phyloP scores from a whole-genome alignment of 2,113 vertebrate genomes.

The Cyphotilapia sp. region DNA sequence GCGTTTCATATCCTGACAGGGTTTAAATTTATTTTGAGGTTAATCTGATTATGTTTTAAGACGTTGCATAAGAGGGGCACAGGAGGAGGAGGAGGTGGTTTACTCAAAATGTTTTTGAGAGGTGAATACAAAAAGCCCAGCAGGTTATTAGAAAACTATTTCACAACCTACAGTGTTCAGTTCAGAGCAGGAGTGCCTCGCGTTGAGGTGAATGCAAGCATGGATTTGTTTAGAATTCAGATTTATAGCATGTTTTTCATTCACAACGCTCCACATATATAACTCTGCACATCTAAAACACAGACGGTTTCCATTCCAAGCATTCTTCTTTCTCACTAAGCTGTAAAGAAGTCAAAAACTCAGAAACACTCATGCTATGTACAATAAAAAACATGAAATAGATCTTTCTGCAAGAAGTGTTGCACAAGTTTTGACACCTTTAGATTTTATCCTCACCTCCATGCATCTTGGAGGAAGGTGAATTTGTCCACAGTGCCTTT shows the following conservation, averaged over 20 bases:
- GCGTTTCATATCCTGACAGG: not conserved
- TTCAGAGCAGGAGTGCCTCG: not conserved
- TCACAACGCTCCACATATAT: not conserved
- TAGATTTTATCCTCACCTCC: not conserved
- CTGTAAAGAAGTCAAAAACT: not conserved
- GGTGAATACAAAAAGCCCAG: not conserved
- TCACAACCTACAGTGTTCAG: not conserved
- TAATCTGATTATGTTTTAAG: slow-evolving; percentile 46
- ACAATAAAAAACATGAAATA: not conserved
- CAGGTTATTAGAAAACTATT: not conserved
- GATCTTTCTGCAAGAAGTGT: not conserved
- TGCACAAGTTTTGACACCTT: not conserved
- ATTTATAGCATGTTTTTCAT: not conserved
- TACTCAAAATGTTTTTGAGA: not conserved
- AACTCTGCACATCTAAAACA: not conserved
- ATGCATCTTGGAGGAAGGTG: not conserved
- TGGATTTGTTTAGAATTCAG: not conserved
- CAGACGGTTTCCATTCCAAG: not conserved
- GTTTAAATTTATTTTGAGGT: not conserved
- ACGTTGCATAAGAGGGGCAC: slow-evolving; percentile 21
- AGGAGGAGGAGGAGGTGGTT: not conserved
- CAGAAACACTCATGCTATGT: not conserved
- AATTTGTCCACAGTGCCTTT: not conserved
- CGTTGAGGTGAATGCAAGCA: not conserved
- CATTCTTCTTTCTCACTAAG: not conserved